A percentile compares a stretch with the other conserved stretches of the same genome.
Conservation (phyloP, 2,888 invertebrate species). For the Melanostoma scalare region DNA sequence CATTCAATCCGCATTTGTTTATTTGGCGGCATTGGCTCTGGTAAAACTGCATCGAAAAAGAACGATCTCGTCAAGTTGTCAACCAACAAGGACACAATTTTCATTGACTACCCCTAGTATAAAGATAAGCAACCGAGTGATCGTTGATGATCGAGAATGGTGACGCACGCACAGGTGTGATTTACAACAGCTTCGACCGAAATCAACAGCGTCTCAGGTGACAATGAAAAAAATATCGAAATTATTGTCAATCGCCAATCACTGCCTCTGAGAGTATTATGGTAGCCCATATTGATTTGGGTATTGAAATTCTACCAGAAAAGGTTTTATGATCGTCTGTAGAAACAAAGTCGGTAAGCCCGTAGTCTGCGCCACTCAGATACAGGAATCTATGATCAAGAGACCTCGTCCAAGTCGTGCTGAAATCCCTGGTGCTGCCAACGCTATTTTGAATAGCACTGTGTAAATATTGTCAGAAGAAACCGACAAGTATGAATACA, state of each 20-base stretch:
- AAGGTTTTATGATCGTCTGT: constrained; percentile 98
- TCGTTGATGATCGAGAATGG: constrained; percentile 99
- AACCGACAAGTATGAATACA: constrained; percentile 98
- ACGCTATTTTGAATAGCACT: constrained; percentile 99
- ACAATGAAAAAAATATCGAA: constrained; percentile 94
- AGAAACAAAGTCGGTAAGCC: constrained; percentile 98
- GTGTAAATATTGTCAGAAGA: constrained; percentile 99
- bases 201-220: constrained; percentile 92
- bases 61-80: constrained; percentile 92
- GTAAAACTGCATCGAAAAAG: constrained; percentile 94
- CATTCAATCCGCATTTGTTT: constrained; percentile 99
- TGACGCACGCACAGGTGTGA: constrained; percentile 97
- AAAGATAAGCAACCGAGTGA: constrained; percentile 92
- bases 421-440: constrained; percentile 98
- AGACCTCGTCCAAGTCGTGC: constrained; percentile 98
- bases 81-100: constrained; percentile 90
- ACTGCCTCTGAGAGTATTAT: constrained; percentile 97
- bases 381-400: constrained; percentile 99
- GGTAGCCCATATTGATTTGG: constrained; percentile 98
- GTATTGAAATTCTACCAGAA: constrained; percentile 98
- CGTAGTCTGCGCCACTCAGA: constrained; percentile 98
- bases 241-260: constrained; percentile 97
- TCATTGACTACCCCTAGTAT: constrained; percentile 96
- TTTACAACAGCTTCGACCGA: constrained; percentile 93
- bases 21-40: constrained; percentile 92